A percentile compares a stretch with the other conserved stretches of the same genome.
Evolutionary conservation across 2,113 vertebrate genomes (phyloP).

Genomic region (Cygnus buccinator): DNA sequence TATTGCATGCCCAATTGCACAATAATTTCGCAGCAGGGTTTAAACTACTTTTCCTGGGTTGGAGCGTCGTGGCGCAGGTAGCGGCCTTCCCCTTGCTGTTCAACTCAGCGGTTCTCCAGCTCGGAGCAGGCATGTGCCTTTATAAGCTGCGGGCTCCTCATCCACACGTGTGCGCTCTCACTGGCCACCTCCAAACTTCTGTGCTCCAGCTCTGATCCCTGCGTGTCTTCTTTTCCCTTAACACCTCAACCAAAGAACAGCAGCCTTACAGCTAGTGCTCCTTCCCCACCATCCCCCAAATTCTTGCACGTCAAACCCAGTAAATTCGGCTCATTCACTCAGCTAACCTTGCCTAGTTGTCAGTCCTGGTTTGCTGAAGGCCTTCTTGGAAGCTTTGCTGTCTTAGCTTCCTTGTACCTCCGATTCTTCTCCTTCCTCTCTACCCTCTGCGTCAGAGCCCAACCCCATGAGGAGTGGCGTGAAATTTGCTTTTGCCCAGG

Average conservation of each 20-base stretch:
- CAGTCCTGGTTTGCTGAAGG: not conserved
- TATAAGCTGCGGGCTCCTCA: not conserved
- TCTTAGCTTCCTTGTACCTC: not conserved
- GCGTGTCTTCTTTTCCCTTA: not conserved
- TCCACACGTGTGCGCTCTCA: not conserved
- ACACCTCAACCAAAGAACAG: not conserved
- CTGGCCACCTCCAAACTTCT: not conserved
- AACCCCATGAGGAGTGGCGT: not conserved
- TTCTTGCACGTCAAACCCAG: not conserved
- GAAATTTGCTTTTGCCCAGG: not conserved
- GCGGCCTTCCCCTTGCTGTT: not conserved
- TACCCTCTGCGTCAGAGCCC: not conserved
- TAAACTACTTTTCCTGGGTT: not conserved
- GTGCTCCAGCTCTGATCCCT: not conserved
- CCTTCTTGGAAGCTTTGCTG: not conserved
- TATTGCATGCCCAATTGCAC: conserved; percentile 61
- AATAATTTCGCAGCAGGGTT: conserved; percentile 7
- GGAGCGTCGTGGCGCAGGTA: not conserved
- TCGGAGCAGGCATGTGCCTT: not conserved
- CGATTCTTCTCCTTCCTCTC: not conserved
- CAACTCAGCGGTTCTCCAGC: not conserved
- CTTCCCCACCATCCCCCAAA: not conserved
- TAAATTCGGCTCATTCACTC: not conserved
- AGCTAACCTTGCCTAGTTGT: not conserved
- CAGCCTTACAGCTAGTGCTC: not conserved